Evolutionary conservation across 2,113 vertebrate genomes (phyloP).

Genomic region (Strigops habroptila): DNA sequence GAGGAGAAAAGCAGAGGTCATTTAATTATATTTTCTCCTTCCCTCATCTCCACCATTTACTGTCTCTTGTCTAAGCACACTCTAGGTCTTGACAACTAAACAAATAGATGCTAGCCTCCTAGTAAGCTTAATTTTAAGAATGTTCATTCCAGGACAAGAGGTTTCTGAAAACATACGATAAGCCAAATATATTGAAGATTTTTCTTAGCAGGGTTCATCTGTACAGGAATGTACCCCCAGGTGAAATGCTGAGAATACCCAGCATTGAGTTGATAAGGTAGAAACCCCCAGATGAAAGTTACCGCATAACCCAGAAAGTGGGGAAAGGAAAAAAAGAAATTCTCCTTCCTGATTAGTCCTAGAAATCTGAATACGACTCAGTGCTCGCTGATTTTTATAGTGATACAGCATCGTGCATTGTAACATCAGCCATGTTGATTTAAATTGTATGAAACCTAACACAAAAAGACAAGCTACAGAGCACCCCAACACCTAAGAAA

Average conservation of each 20-base stretch:
- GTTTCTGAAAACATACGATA: conserved; percentile 15
- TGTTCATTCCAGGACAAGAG: conserved; percentile 1
- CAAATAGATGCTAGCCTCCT: conserved; percentile 21
- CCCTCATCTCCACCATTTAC: background rate
- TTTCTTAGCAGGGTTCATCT: conserved; percentile 5
- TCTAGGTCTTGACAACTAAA: conserved; percentile 22
- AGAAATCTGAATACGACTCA: background rate
- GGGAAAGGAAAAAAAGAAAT: background rate
- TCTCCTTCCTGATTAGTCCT: background rate
- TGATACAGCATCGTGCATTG: rapidly evolving
- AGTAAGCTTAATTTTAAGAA: background rate
- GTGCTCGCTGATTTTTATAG: background rate
- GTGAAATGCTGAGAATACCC: background rate
- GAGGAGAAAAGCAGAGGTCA: background rate
- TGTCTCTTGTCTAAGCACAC: background rate
- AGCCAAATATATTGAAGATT: conserved; percentile 15
- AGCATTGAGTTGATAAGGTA: background rate
- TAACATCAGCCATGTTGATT: background rate
- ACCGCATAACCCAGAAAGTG: background rate
- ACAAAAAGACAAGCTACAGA: background rate
- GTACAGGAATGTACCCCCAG: background rate
- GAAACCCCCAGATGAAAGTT: background rate
- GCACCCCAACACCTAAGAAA: background rate
- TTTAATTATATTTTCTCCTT: conserved; percentile 12
- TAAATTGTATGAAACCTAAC: background rate